Base-by-base conservation (phyloP, 2,888 invertebrate species). In the Drosophila quasianomalipes region DNA sequence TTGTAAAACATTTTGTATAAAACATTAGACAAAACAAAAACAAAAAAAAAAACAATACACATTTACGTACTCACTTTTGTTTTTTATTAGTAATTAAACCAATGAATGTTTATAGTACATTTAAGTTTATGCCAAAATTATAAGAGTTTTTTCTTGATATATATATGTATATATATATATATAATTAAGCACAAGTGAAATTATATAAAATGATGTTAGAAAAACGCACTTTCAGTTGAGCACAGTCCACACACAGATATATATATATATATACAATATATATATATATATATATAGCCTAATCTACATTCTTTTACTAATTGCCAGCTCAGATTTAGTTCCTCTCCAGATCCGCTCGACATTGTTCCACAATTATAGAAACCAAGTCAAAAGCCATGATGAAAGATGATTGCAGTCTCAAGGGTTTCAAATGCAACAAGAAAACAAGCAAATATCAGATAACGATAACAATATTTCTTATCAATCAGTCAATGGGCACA, bases 71-170 rank as follows among this genome's bases (percentile, higher is more conserved):
- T 57, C 57, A 35, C 54, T 39, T 72, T 57, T 67, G 52, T 41
- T 67, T 30, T 57, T 19, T 33, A 51, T 57, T 53, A 26, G 37
- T 19, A 78, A 63, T 63, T 39, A 58, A 76, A 78, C 60, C 63
- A 76, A 81, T 78, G 61, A 81, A 76, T 72, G 76, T 84, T 84
- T 70, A 70, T 62, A 79, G 66, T 79, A 82, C 51, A 70, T 65
- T 79, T 89, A 83, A 83, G 82, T 90, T 88, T 76, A 80, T 76
- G 82, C 88, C 88, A 89, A 87, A 89, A 88, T 73, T 68, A 65
- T 53, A 63, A 64, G 39, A 70, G 19, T 47, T 59, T 62, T 62
- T 66, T 68, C 35, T 54, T 35, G 5, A 47, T 47, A 47, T 47
- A 47, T 47, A 47, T 47, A 44, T 44, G n/a, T n/a, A n/a, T 6